Conservation (phyloP, 2,888 invertebrate species). For the Mythimna loreyi region DNA sequence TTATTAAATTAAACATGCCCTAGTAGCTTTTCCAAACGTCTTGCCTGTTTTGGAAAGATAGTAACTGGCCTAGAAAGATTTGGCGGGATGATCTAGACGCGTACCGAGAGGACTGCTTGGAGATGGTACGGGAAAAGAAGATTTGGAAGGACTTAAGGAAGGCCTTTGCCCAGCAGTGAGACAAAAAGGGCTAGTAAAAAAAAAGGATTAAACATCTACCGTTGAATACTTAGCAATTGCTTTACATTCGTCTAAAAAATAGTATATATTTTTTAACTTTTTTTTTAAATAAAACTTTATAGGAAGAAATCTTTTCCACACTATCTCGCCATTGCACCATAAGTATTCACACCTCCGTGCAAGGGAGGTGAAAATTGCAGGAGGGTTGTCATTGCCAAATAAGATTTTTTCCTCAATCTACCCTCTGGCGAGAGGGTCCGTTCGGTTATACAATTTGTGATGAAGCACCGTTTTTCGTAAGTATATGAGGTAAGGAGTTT, state of each 20-base stretch:
- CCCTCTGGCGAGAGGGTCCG: constrained; percentile 66
- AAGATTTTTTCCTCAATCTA: constrained; percentile 90
- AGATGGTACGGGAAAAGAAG: too few species aligned
- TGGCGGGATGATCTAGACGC: too few species aligned
- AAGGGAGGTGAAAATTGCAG: constrained; percentile 83
- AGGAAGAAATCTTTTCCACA: constrained; percentile 60
- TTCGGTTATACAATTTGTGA: constrained; percentile 85
- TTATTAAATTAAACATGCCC: too few species aligned
- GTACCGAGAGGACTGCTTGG: too few species aligned
- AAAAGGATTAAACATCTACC: too few species aligned
- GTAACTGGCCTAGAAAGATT: too few species aligned
- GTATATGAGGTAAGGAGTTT: constrained; percentile 40
- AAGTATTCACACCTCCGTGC: constrained; percentile 75
- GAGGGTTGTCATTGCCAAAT: constrained; percentile 86
- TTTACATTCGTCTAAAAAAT: background rate
- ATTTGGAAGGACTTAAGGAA: too few species aligned
- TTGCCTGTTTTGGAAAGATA: too few species aligned
- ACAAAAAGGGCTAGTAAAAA: too few species aligned
- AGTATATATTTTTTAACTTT: too few species aligned
- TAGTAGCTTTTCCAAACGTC: too few species aligned
- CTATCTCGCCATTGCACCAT: constrained; percentile 70
- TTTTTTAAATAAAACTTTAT: background rate
- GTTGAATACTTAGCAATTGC: background rate
- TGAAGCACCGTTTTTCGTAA: constrained; percentile 58
- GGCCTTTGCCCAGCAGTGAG: too few species aligned